A percentile compares a stretch with the other conserved stretches of the same genome.
Evolutionary conservation across 2,797 vertebrate species (phyloP).

Genomic region (Cyprinella venusta): DNA sequence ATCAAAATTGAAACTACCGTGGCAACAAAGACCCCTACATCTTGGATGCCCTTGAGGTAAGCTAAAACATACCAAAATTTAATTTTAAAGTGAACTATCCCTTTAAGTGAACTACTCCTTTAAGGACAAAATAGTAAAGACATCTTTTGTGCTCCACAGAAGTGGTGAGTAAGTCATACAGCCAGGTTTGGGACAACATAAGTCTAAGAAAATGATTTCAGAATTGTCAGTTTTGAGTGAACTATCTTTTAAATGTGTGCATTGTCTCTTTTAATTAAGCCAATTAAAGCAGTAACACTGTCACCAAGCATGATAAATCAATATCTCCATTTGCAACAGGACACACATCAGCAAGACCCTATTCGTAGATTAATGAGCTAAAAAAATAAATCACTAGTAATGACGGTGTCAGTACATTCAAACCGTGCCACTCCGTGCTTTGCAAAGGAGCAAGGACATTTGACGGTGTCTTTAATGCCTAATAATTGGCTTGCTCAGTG

Average conservation of each 20-base stretch:
- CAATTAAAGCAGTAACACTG: neutral
- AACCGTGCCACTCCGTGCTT: conserved; percentile 67
- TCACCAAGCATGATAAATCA: neutral
- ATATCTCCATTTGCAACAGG: conserved; percentile 20
- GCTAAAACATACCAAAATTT: too few species aligned
- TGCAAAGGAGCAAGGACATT: conserved; percentile 2
- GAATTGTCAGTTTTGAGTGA: neutral
- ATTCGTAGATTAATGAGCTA: neutral
- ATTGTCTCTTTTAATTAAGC: neutral
- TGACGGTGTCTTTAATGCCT: conserved; percentile 10
- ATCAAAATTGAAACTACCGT: too few species aligned
- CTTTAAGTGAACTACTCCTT: too few species aligned
- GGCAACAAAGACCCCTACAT: too few species aligned
- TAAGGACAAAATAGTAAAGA: neutral
- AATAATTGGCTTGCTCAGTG: conserved; percentile 1
- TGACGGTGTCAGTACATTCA: conserved; percentile 77
- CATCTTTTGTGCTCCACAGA: neutral
- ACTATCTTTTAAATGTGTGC: neutral
- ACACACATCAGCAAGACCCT: conserved; percentile 26
- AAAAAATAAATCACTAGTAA: conserved; percentile 74
- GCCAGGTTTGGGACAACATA: neutral
- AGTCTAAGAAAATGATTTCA: neutral
- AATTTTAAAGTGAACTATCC: too few species aligned
- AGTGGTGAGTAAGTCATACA: neutral
- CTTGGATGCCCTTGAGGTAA: too few species aligned